A percentile compares a stretch with the other conserved stretches of the same genome.
Evolutionary conservation across 2,888 invertebrate species (phyloP).

Genomic region (Macrosiphum euphorbiae): DNA sequence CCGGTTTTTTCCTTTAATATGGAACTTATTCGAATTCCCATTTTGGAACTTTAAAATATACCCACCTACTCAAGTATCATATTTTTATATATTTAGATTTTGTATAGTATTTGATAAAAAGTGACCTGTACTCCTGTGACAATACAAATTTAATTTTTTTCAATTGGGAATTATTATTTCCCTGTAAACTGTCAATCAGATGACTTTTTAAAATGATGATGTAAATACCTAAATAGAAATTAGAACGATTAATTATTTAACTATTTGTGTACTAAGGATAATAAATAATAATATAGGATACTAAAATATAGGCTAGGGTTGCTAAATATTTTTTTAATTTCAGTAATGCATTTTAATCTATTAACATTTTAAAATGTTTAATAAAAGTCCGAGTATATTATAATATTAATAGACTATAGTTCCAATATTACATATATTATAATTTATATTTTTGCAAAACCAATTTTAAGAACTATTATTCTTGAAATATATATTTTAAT

Average conservation of each 20-base stretch:
- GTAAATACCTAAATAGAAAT: not conserved
- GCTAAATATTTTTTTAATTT: not conserved
- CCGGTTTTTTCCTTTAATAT: not conserved
- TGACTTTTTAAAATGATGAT: not conserved
- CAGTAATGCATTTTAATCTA: not conserved
- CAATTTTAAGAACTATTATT: not conserved
- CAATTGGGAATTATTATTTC: not conserved
- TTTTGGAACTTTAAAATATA: not conserved
- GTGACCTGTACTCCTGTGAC: not conserved
- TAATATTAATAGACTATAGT: not conserved
- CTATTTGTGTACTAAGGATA: not conserved
- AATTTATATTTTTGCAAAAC: not conserved
- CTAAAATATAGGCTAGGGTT: too few relatives aligned
- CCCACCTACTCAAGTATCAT: not conserved
- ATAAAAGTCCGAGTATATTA: not conserved
- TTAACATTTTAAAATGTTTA: not conserved
- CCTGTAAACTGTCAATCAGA: too few relatives aligned
- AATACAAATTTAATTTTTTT: not conserved
- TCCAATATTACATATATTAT: not conserved
- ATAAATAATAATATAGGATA: not conserved
- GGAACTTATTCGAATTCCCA: not conserved
- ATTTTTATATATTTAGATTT: not conserved
- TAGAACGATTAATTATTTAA: too few relatives aligned
- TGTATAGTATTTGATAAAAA: not conserved
- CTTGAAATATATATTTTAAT: too few relatives aligned